Conservation (phyloP, 2,888 invertebrate genomes). For the Pristionchus maxplancki region DNA sequence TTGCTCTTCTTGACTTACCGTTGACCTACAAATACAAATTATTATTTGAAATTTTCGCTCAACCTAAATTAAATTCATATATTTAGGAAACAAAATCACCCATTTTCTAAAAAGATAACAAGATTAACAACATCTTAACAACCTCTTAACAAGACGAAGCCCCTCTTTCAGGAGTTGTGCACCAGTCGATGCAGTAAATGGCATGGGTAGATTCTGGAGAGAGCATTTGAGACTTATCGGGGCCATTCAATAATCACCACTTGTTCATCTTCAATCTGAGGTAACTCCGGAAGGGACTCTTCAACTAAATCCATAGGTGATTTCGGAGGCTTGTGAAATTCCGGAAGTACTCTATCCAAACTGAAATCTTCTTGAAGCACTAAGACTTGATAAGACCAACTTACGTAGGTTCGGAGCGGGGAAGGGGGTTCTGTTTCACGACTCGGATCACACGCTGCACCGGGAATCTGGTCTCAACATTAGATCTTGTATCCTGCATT, state of each 20-base stretch:
- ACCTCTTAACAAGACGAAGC: neutral
- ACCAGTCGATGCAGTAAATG: neutral
- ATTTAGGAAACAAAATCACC: too few species aligned
- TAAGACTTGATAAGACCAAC: too few species aligned
- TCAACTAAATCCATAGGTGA: neutral
- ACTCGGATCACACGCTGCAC: neutral
- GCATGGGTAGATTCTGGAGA: neutral
- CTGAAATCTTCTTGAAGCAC: neutral
- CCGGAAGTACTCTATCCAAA: neutral
- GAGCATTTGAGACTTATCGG: neutral
- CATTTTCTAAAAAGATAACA: neutral
- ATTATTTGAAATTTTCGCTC: too few species aligned
- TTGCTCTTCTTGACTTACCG: neutral
- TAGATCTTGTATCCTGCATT: too few species aligned
- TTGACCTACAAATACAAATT: neutral
- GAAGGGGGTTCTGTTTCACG: neutral
- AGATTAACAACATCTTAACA: neutral
- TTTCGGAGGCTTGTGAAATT: neutral
- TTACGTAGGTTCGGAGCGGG: too few species aligned
- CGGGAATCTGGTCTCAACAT: neutral
- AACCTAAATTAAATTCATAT: too few species aligned
- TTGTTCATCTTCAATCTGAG: neutral
- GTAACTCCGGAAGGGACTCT: neutral
- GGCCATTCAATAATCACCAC: neutral
- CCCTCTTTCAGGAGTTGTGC: neutral